Base-by-base conservation (phyloP, 2,797 vertebrate species). In the Pogonophryne albipinna region DNA sequence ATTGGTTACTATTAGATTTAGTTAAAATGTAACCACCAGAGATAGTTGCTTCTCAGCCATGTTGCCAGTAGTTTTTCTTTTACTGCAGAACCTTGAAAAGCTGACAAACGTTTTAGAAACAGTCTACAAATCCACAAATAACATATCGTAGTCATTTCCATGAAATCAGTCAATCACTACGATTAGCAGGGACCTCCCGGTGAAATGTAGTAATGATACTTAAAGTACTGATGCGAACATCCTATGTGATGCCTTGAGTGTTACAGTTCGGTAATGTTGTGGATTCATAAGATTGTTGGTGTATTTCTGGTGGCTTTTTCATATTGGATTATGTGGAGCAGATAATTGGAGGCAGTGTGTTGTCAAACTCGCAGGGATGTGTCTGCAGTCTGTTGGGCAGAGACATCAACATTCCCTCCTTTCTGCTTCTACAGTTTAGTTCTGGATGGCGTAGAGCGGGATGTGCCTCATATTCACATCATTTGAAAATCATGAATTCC, bases 341-440 rank as follows among this genome's bases (percentile, higher is more conserved):
- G 31, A 50, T 59, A n/a, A 69, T 59, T 58, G 38, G 42, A 61
- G 42, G 38, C 9, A 4, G 60, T 51, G 45, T 58, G 19, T 69
- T 52, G 6, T 45, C 38, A 58, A 17, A 49, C 4, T 49, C 10
- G 47, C 34, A 27, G 17, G 11, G 17, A 23, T 20, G 50, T 47
- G 1, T 65, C 13, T 58, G 58, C 20, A 58, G 15, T 47, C 15
- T 49, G 16, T 15, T 38, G 8, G 8, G 44, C 13, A 52, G 41
- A 23, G 8, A 61, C 49, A 61, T 76, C 41, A 73, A 72, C 64
- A 56, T 66, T 46, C 6, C 19, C 34, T 53, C 13, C 51, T 19
- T 55, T 66, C 15, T 49, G 20, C 58, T 16, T 51, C 14, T 19
- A 2, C 53, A n/a, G 34, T 62, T 76, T 19, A 23, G 56, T 12